These are phyloP conservation scores for Halichoerus grypus DNA, from an alignment of 2,113 vertebrate genomes.

Conservation along the genomic window DNA sequence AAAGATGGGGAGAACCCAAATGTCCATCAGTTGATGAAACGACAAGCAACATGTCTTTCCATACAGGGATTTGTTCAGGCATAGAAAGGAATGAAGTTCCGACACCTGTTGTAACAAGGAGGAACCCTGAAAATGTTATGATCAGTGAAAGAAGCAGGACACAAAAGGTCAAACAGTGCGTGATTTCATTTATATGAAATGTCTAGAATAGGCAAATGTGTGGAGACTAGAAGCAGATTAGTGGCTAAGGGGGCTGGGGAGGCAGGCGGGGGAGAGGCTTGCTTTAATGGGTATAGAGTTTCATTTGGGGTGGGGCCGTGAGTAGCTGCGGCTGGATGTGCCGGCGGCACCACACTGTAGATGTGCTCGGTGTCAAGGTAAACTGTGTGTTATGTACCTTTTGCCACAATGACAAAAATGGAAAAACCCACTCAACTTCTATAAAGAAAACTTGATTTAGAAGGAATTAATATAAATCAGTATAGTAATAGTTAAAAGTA, in stretches of 20 bases:
- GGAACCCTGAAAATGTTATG: background rate
- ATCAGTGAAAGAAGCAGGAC: background rate
- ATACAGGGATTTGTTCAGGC: background rate
- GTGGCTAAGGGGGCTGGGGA: too few relatives aligned
- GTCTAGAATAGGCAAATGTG: background rate
- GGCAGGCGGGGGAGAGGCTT: background rate
- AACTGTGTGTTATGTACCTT: background rate
- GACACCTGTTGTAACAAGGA: too few relatives aligned
- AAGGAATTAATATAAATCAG: background rate
- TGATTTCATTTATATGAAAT: background rate
- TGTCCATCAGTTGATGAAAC: background rate
- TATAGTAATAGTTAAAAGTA: background rate
- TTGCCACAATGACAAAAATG: background rate
- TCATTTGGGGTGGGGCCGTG: background rate
- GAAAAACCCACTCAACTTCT: background rate
- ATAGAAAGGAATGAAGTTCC: background rate
- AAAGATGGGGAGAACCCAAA: background rate
- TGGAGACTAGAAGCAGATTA: background rate
- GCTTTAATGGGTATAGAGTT: too few relatives aligned
- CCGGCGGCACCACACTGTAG: fast-evolving
- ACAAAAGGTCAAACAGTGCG: background rate
- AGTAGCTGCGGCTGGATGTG: background rate
- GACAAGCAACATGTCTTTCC: background rate
- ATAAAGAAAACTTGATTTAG: background rate
- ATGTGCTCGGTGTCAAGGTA: too few relatives aligned